A percentile compares a stretch with the other conserved stretches of the same genome.
Evolutionary conservation across 2,888 invertebrate species (phyloP).

Genomic region (Apomyelois bistriatella): DNA sequence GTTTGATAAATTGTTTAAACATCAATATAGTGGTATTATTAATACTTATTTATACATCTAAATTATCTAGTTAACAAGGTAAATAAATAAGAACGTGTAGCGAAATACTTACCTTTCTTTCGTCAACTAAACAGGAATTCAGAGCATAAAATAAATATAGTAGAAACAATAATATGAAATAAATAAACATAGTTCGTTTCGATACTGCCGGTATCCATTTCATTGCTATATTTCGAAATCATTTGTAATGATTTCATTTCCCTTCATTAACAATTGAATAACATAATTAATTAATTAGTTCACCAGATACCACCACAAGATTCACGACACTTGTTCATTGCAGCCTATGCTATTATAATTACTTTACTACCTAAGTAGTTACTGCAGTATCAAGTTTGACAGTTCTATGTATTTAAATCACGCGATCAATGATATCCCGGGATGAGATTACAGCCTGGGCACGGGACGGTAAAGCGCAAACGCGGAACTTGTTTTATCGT

Average conservation of each 20-base stretch:
- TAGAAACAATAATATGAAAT: conserved; percentile 66
- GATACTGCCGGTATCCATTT: conserved; percentile 63
- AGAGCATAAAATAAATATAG: conserved; percentile 71
- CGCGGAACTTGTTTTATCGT: background rate
- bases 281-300: conserved; percentile 12
- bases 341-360: no score
- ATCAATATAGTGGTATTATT: no score
- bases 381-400: conserved; percentile 23
- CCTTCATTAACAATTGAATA: conserved; percentile 5
- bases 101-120: conserved; percentile 48
- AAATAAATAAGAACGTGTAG: no score
- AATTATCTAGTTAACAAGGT: no score
- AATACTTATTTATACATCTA: no score
- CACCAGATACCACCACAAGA: background rate
- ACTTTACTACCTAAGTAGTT: no score
- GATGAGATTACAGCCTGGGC: background rate
- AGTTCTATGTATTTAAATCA: background rate
- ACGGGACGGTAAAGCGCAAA: conserved; percentile 9
- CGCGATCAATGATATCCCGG: conserved; percentile 11
- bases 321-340: conserved; percentile 7
- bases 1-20: no score
- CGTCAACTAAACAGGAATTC: conserved; percentile 71
- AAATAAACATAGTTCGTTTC: conserved; percentile 67
- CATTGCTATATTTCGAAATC: conserved; percentile 61
- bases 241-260: conserved; percentile 43